Percentiles rank a stretch among this genome's conserved stretches.
phyloP scores from a whole-genome alignment of 2,113 vertebrate species.

The Oxyura jamaicensis region DNA sequence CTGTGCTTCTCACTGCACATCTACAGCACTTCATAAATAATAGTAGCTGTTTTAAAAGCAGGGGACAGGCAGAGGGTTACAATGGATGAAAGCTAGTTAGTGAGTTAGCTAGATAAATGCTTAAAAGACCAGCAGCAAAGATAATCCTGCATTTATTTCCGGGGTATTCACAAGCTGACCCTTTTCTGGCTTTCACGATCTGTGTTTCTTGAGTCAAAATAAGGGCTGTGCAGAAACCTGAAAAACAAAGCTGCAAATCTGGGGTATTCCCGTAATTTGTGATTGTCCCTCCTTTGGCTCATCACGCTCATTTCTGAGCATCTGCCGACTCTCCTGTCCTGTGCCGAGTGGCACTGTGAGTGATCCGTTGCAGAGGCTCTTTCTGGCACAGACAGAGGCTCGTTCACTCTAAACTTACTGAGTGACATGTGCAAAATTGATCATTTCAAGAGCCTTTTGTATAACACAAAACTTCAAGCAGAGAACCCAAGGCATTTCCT shows the following conservation, averaged over 20 bases:
- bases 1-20: conserved; percentile 59
- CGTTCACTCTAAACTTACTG: not conserved
- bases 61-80: conserved; percentile 68
- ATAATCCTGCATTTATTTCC: conserved; percentile 64
- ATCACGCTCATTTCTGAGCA: not conserved
- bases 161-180: conserved; percentile 39
- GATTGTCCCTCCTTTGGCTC: not conserved
- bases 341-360: not conserved
- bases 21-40: conserved; percentile 71
- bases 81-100: conserved; percentile 72
- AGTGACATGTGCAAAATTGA: conserved; percentile 60
- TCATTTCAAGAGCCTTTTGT: conserved; percentile 63
- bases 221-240: not conserved
- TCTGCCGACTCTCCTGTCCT: not conserved
- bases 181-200: not conserved
- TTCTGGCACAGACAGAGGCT: not conserved
- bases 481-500: conserved; percentile 73
- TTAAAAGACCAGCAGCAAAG: conserved; percentile 61
- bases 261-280: not conserved
- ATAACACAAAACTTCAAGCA: conserved; percentile 61
- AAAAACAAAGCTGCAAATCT: not conserved
- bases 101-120: conserved; percentile 64
- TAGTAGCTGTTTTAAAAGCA: conserved; percentile 69
- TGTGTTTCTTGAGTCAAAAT: conserved; percentile 19
- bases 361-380: not conserved